Base-by-base conservation (phyloP, 2,797 vertebrate species). In the Selene dorsalis region DNA sequence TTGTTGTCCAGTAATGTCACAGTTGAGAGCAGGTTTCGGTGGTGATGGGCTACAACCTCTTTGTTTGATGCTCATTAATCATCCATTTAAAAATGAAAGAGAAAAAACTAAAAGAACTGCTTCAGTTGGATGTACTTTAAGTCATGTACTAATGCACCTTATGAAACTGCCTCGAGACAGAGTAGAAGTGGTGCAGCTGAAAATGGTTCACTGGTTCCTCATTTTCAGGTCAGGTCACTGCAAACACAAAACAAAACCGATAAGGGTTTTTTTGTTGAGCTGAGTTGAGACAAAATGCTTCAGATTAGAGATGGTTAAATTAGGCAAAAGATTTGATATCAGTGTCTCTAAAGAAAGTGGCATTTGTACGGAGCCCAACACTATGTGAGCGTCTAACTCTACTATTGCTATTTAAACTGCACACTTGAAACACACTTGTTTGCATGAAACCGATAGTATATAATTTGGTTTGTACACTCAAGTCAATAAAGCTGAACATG, bases 121-220 rank as follows among this genome's bases (percentile, higher is more conserved):
- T 35, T 35, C 6, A 8, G 32, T 9, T 35, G 6, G 32, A 35
- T 35, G 32, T 8, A 35, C 32, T 35, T 8, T 35, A 35, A 35
- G 32, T 35, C 6, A 35, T 35, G 32, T 35, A 35, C 32, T 35
- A 35, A 35, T 35, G 32, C 32, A 35, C 9, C 32, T 35, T 35
- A n/a, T n/a, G n/a, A n/a, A n/a, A n/a, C 48, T 1, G 17, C n/a
- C 74, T 69, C 0, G 28, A 76, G 32, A 35, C 32, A 35, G 20
- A 77, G 22, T 16, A 64, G 47, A 48, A 64, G 12, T 60, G 16
- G 12, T 30, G 41, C 0, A 2, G 20, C 56, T 66, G 3, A 50
- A 26, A 73, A 35, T 6, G 2, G 0, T 67, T 28, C 2, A 11
- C 16, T 48, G 14, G 47, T 84, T 87, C 75, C 85, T 64, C 41